phyloP scores from a whole-genome alignment of 2,797 vertebrate species.

The Eremophila alpestris region DNA sequence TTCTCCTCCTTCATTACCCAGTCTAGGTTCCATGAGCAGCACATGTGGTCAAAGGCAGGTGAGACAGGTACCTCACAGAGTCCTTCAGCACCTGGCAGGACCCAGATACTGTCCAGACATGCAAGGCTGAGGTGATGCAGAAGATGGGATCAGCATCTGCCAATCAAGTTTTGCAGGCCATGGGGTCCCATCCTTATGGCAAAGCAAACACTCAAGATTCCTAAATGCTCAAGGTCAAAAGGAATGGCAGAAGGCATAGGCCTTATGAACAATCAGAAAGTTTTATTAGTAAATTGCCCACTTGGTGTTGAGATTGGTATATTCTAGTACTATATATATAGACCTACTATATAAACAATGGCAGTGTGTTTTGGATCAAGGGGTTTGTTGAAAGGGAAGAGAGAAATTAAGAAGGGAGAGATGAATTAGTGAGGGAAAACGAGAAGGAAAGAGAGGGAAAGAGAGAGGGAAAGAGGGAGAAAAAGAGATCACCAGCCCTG shows the following conservation, averaged over 20 bases:
- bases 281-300: not conserved
- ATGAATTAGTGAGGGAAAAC: not conserved
- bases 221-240: not conserved
- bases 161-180: not conserved
- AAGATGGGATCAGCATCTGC: not conserved
- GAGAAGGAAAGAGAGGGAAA: not conserved
- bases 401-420: not conserved
- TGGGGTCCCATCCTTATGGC: fast-evolving
- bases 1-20: not conserved
- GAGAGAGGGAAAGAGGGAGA: not conserved
- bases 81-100: not conserved
- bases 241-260: not conserved
- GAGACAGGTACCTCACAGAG: not conserved
- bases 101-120: too few relatives aligned
- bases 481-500: not conserved
- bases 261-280: not conserved
- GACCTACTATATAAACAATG: not conserved
- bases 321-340: not conserved
- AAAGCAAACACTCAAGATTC: not conserved
- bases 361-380: not conserved
- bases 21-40: too few relatives aligned
- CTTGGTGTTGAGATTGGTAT: not conserved
- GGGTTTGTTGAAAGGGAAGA: not conserved
- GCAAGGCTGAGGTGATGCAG: too few relatives aligned
- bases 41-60: not conserved